These are phyloP conservation scores for Steinernema feltiae DNA, from an alignment of 1,140 invertebrate genomes.

Conservation along the genomic window DNA sequence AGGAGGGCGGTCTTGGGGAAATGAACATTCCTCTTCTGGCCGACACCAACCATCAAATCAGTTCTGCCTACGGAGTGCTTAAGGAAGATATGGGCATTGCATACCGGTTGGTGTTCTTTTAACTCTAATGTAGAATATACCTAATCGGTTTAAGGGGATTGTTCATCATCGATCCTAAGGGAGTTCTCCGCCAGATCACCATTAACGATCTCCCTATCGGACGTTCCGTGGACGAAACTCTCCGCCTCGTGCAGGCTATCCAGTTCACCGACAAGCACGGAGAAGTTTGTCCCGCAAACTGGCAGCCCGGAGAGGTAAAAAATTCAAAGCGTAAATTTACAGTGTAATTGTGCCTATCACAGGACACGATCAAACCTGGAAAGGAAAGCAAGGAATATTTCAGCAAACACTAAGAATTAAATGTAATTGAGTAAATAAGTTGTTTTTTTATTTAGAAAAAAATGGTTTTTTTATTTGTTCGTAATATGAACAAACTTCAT, in stretches of 20 bases:
- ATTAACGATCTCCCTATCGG: conserved; percentile 80
- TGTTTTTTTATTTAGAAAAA: too few species aligned
- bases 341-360: too few species aligned
- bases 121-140: neutral
- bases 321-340: too few species aligned
- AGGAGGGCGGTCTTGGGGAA: conserved; percentile 76
- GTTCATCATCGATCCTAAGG: conserved; percentile 69
- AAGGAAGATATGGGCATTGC: conserved; percentile 77
- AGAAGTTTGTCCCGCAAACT: too few species aligned
- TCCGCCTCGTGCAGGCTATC: conserved; percentile 82
- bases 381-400: too few species aligned
- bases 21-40: conserved; percentile 83
- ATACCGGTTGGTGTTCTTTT: conserved; percentile 68
- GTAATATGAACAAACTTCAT: too few species aligned
- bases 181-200: conserved; percentile 60
- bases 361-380: too few species aligned
- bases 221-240: conserved; percentile 80
- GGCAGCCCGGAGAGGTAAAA: too few species aligned
- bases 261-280: too few species aligned
- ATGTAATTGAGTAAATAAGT: too few species aligned
- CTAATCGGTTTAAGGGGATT: conserved; percentile 57
- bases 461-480: too few species aligned
- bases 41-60: conserved; percentile 82
- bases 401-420: too few species aligned
- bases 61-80: conserved; percentile 78